These are phyloP conservation scores for Halictus quadricinctus DNA, from an alignment of 2,888 invertebrate genomes.

Conservation along the genomic window DNA sequence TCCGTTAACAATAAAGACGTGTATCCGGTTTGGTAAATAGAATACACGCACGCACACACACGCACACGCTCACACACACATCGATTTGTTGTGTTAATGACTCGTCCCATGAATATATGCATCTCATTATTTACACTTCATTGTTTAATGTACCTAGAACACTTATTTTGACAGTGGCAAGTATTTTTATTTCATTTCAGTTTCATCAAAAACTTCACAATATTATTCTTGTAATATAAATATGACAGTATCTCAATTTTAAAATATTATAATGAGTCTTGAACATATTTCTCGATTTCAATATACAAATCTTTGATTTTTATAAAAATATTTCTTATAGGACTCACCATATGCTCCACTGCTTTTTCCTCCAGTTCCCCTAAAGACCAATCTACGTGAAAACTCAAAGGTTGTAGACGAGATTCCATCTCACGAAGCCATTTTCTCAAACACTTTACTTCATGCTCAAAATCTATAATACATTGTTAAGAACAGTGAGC, in stretches of 20 bases:
- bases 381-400: constrained; percentile 88
- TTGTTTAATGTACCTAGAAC: not conserved
- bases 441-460: constrained; percentile 90
- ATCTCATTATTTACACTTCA: not conserved
- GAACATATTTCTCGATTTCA: not conserved
- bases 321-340: constrained; percentile 2
- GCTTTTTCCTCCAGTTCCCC: constrained; percentile 90
- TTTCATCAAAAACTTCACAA: not conserved
- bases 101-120: not conserved
- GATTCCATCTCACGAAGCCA: constrained; percentile 95
- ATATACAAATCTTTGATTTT: not conserved
- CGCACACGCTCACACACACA: not conserved
- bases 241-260: not conserved
- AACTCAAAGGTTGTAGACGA: constrained; percentile 89
- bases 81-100: constrained; percentile 39
- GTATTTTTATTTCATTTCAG: not conserved
- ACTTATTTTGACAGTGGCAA: not conserved
- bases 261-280: not conserved
- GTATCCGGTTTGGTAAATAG: constrained; percentile 44
- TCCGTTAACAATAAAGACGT: constrained; percentile 55
- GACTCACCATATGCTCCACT: constrained; percentile 92
- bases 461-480: constrained; percentile 88
- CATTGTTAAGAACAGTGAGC: not conserved
- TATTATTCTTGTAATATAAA: not conserved
- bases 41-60: constrained; percentile 25